Conservation (phyloP, 2,113 vertebrate genomes). For the Nothocercus julius region DNA sequence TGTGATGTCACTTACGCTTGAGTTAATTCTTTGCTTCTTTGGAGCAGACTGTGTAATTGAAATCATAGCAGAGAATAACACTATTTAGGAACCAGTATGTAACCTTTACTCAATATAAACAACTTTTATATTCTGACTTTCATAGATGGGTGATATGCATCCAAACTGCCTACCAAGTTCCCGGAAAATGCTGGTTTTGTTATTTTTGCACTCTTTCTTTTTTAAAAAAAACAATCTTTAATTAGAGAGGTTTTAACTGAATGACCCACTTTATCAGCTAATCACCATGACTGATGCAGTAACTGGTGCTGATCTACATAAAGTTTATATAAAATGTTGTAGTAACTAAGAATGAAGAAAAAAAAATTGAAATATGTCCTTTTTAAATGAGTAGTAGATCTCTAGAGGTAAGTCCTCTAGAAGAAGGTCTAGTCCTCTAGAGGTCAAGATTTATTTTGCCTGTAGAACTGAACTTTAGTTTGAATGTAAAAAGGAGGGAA, state of each 20-base stretch:
- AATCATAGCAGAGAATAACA: background rate
- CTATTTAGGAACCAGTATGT: background rate
- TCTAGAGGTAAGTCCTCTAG: background rate
- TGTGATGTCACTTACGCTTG: background rate
- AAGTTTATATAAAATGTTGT: background rate
- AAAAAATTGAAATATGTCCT: background rate
- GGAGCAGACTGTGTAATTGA: background rate
- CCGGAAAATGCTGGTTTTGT: background rate
- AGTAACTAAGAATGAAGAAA: background rate
- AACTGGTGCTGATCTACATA: background rate
- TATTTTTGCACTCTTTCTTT: background rate
- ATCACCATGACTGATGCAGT: background rate
- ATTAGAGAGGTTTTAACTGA: background rate
- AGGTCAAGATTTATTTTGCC: background rate
- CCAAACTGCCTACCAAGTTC: background rate
- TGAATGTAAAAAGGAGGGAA: background rate
- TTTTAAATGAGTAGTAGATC: background rate
- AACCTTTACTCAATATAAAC: background rate
- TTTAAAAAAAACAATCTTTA: background rate
- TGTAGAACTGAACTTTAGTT: background rate
- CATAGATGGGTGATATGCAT: background rate
- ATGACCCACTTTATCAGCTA: background rate
- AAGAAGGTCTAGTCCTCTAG: background rate
- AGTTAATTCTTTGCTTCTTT: background rate
- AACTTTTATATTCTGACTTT: background rate